Percentiles rank a stretch among this genome's conserved stretches.
These are phyloP conservation scores for Periophthalmus modestus DNA, from an alignment of 2,113 vertebrate species.

Conservation along the genomic window DNA sequence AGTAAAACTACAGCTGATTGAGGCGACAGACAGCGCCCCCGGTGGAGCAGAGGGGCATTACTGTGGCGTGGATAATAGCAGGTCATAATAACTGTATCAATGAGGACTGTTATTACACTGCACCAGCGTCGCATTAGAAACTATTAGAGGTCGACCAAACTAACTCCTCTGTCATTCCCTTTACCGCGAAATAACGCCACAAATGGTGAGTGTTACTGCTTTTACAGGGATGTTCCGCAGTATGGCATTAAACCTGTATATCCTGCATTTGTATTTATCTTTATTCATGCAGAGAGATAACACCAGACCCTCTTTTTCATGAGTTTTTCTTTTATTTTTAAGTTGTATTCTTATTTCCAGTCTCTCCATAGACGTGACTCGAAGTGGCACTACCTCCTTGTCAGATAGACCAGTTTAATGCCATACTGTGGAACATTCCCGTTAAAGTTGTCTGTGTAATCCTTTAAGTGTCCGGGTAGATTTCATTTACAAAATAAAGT, in stretches of 20 bases:
- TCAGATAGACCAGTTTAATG: too few relatives aligned
- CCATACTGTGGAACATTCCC: too few relatives aligned
- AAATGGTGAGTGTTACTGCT: background rate
- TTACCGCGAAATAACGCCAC: background rate
- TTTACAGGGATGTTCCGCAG: background rate
- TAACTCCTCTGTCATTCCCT: background rate
- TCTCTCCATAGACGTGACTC: too few relatives aligned
- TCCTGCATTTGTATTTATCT: too few relatives aligned
- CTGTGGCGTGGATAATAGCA: conserved; percentile 30
- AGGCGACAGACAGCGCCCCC: conserved; percentile 1
- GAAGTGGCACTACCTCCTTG: too few relatives aligned
- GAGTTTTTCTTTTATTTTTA: too few relatives aligned
- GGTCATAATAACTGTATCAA: conserved; percentile 11
- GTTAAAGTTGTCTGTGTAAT: too few relatives aligned
- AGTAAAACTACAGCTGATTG: background rate
- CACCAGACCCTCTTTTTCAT: too few relatives aligned
- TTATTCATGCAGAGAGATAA: too few relatives aligned
- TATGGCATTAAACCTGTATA: background rate
- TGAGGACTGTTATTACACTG: conserved; percentile 20
- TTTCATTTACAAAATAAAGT: too few relatives aligned
- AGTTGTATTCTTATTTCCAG: too few relatives aligned
- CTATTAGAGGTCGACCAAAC: conserved; percentile 5
- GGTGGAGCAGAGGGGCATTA: conserved; percentile 14
- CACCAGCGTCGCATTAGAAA: background rate
- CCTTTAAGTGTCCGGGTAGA: too few relatives aligned